phyloP scores from a whole-genome alignment of 2,888 invertebrate genomes.

The Scaptomyza tumidula region DNA sequence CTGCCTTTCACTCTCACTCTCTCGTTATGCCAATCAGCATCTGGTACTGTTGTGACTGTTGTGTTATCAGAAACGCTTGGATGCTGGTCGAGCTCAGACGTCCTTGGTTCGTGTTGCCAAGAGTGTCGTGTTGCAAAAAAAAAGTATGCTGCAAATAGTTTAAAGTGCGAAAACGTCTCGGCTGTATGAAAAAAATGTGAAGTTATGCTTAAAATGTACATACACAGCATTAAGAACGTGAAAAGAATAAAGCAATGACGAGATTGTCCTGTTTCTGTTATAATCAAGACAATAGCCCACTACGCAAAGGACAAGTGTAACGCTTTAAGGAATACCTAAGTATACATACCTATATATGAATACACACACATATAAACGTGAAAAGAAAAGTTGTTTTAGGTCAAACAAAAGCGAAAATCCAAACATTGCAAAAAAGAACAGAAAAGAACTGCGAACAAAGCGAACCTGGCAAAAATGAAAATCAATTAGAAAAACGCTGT shows the following conservation, averaged over 20 bases:
- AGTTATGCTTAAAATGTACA: conserved; percentile 36
- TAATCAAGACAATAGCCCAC: conserved; percentile 38
- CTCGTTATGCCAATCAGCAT: conserved; percentile 23
- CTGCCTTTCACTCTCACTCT: background rate
- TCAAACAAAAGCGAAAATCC: conserved; percentile 63
- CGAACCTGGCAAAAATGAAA: conserved; percentile 27
- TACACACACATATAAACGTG: conserved; percentile 11
- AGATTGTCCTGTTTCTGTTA: conserved; percentile 30
- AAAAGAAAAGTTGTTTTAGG: conserved; percentile 67
- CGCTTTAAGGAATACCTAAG: conserved; percentile 53
- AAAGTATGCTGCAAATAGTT: conserved; percentile 52
- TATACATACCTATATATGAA: conserved; percentile 46
- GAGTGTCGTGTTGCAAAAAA: conserved; percentile 7
- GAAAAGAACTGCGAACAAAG: conserved; percentile 11
- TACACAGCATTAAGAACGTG: conserved; percentile 23
- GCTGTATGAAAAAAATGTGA: conserved; percentile 37
- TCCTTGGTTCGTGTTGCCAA: conserved; percentile 33
- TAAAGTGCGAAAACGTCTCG: conserved; percentile 53
- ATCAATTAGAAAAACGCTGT: conserved; percentile 36
- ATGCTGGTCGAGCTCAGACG: conserved; percentile 68
- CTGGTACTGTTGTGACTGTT: conserved; percentile 44
- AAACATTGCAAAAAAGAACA: conserved; percentile 1
- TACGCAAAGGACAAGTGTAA: conserved; percentile 34
- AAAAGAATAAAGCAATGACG: conserved; percentile 34
- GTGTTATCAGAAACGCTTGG: conserved; percentile 76